Evolutionary conservation across 2,888 invertebrate species (phyloP).

Genomic region (Platycheirus rosarum): DNA sequence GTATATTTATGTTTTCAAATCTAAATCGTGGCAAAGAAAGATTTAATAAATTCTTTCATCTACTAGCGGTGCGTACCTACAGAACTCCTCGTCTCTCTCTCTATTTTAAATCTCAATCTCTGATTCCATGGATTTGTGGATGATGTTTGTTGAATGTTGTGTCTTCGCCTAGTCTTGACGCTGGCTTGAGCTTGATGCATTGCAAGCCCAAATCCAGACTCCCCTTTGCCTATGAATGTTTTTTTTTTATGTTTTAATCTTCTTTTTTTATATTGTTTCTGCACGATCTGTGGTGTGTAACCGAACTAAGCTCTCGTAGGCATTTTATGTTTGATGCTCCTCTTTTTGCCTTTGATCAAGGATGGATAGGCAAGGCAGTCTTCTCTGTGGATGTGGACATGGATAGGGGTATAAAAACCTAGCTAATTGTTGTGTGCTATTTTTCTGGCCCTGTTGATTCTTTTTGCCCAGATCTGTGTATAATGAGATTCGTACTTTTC

Average conservation of each 20-base stretch:
- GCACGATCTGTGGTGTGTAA: constrained; percentile 66
- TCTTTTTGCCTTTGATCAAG: constrained; percentile 8
- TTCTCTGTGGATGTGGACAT: not conserved
- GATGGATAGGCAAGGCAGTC: not conserved
- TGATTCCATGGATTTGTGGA: constrained; percentile 53
- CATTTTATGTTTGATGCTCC: constrained; percentile 43
- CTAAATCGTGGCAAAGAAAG: constrained; percentile 81
- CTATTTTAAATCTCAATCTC: constrained; percentile 16
- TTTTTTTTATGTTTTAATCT: constrained; percentile 18
- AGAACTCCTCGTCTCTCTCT: constrained; percentile 70
- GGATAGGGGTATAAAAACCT: not conserved
- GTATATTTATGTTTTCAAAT: constrained; percentile 80
- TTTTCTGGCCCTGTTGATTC: constrained; percentile 6
- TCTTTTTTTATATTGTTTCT: constrained; percentile 28
- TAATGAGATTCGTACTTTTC: constrained; percentile 15
- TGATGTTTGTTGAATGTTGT: constrained; percentile 69
- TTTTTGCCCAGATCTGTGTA: not conserved
- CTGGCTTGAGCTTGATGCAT: constrained; percentile 3
- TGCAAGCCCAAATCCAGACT: constrained; percentile 32
- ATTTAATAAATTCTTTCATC: constrained; percentile 81
- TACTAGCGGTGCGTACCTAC: constrained; percentile 80
- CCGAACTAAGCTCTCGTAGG: constrained; percentile 29
- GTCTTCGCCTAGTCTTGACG: constrained; percentile 11
- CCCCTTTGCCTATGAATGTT: constrained; percentile 14
- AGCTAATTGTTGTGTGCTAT: constrained; percentile 2